Conservation (phyloP, 2,888 invertebrate genomes). For the Leptura quadrifasciata region DNA sequence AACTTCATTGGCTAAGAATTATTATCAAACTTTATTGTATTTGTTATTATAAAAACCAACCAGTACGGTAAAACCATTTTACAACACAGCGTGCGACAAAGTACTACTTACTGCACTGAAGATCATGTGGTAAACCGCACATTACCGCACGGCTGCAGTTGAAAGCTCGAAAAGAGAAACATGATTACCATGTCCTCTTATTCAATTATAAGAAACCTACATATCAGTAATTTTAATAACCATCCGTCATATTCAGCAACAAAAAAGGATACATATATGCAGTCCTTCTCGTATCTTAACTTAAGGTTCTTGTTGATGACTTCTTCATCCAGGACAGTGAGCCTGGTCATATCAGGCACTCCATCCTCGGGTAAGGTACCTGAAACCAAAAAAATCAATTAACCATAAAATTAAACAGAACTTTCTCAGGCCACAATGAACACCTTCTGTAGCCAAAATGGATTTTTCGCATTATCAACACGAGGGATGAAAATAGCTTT, state of each 20-base stretch:
- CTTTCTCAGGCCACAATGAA: not conserved
- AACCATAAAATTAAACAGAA: conserved; percentile 26
- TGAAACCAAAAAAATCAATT: conserved; percentile 57
- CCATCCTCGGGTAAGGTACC: conserved; percentile 80
- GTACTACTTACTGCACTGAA: no score
- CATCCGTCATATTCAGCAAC: not conserved
- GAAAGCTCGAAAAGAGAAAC: no score
- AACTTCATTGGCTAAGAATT: no score
- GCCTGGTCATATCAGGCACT: conserved; percentile 93
- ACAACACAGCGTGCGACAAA: no score
- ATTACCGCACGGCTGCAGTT: no score
- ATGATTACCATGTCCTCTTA: no score
- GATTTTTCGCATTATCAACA: not conserved
- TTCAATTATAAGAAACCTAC: no score
- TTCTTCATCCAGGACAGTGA: conserved; percentile 91
- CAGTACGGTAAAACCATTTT: no score
- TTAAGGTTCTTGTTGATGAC: conserved; percentile 92
- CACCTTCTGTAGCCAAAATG: not conserved
- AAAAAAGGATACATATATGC: conserved; percentile 93
- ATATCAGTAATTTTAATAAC: no score
- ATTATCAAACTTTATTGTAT: no score
- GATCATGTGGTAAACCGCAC: no score
- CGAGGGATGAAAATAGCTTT: conserved; percentile 24
- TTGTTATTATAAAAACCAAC: no score
- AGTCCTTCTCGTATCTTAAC: conserved; percentile 87